These are phyloP conservation scores for Penaeus chinensis DNA, from an alignment of 1,140 invertebrate species.

Conservation along the genomic window DNA sequence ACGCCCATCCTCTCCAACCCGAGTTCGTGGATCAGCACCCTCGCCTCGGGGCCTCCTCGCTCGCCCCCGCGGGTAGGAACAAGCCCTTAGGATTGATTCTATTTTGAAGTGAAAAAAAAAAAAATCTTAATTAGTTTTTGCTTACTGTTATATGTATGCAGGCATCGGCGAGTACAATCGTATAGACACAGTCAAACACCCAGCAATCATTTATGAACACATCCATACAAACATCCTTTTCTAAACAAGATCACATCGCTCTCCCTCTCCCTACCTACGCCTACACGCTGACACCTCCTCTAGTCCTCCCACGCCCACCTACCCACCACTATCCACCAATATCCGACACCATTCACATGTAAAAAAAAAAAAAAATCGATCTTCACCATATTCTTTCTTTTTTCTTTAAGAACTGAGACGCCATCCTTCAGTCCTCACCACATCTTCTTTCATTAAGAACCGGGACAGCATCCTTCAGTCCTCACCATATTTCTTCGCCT, in stretches of 20 bases:
- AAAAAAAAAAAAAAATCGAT: no score
- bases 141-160: no score
- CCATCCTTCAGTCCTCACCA: no score
- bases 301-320: background rate
- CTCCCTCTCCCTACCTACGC: background rate
- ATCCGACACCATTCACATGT: background rate
- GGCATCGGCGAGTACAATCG: no score
- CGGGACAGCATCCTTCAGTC: background rate
- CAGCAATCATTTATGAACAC: background rate
- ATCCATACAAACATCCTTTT: background rate
- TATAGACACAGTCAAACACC: no score
- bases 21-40: slow-evolving; percentile 84
- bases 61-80: slow-evolving; percentile 74
- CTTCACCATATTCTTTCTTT: no score
- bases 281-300: background rate
- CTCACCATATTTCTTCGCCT: slow-evolving; percentile 65
- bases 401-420: no score
- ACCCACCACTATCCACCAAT: background rate
- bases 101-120: no score
- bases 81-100: background rate
- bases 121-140: no score
- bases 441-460: background rate
- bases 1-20: slow-evolving; percentile 82
- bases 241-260: background rate
- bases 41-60: slow-evolving; percentile 78